Percentiles rank a stretch among this genome's conserved stretches.
phyloP scores from a whole-genome alignment of 2,113 vertebrate genomes.

The Cebus imitator region DNA sequence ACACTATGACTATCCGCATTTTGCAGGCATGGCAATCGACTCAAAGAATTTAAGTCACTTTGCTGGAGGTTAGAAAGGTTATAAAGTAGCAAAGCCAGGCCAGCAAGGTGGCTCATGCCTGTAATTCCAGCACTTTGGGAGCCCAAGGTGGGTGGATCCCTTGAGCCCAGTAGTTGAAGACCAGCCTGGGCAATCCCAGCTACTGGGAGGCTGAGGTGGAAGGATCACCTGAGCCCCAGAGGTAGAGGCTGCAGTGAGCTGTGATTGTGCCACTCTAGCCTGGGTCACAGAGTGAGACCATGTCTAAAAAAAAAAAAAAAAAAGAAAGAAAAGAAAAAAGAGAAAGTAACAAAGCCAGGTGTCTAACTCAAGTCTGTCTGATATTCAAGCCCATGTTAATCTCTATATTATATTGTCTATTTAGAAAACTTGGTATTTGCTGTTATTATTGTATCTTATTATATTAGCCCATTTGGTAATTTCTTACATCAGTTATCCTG shows the following conservation, averaged over 20 bases:
- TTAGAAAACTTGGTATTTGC: background rate
- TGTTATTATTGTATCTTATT: background rate
- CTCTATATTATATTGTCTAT: background rate
- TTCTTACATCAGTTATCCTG: background rate
- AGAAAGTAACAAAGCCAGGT: background rate
- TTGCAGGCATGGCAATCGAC: background rate
- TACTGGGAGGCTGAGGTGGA: too few species aligned
- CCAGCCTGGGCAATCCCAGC: too few species aligned
- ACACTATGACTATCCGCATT: background rate
- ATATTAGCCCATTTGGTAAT: background rate
- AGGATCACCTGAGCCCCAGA: too few species aligned
- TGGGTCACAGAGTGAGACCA: too few species aligned
- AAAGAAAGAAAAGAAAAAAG: too few species aligned
- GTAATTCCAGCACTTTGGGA: too few species aligned
- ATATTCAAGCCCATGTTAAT: background rate
- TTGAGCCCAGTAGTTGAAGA: too few species aligned
- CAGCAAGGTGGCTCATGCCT: too few species aligned
- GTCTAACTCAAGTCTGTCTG: conserved; percentile 9
- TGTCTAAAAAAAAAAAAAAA: too few species aligned
- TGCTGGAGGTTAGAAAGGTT: conserved; percentile 33
- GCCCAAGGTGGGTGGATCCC: too few species aligned
- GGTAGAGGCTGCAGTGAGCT: too few species aligned
- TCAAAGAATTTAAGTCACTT: background rate
- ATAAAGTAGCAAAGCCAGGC: background rate
- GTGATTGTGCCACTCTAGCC: too few species aligned